Evolutionary conservation across 2,113 vertebrate genomes (phyloP).

Genomic region (Orycteropus afer): DNA sequence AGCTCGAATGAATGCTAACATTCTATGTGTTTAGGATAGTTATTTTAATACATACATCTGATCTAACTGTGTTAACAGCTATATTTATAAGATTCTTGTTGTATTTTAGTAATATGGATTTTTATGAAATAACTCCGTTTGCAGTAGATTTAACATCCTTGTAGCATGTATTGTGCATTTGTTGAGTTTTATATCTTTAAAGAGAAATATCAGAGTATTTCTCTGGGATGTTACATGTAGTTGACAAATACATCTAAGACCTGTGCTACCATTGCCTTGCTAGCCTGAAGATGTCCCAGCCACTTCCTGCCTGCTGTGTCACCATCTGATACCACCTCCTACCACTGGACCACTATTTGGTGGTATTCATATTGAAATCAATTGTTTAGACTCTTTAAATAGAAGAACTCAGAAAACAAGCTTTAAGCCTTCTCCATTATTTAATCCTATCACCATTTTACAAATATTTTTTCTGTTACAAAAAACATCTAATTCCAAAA

Average conservation of each 20-base stretch:
- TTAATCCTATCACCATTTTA: background rate
- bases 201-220: no score
- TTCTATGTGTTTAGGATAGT: background rate
- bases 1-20: background rate
- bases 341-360: rapidly evolving
- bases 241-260: background rate
- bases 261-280: background rate
- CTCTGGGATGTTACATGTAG: background rate
- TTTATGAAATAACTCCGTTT: background rate
- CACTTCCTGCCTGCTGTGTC: background rate
- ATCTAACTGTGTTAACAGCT: background rate
- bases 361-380: background rate
- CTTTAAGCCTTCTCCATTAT: background rate
- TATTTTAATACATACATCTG: background rate
- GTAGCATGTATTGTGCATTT: rapidly evolving
- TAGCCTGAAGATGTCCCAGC: background rate
- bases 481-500: constrained; percentile 40
- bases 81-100: background rate
- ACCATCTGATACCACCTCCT: background rate
- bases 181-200: background rate
- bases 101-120: background rate
- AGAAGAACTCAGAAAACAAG: background rate
- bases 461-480: constrained; percentile 24
- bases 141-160: background rate
- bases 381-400: background rate